phyloP scores from a whole-genome alignment of 37 sponge, comb jelly and placozoan species.

The Aphrocallistes beatrix region DNA sequence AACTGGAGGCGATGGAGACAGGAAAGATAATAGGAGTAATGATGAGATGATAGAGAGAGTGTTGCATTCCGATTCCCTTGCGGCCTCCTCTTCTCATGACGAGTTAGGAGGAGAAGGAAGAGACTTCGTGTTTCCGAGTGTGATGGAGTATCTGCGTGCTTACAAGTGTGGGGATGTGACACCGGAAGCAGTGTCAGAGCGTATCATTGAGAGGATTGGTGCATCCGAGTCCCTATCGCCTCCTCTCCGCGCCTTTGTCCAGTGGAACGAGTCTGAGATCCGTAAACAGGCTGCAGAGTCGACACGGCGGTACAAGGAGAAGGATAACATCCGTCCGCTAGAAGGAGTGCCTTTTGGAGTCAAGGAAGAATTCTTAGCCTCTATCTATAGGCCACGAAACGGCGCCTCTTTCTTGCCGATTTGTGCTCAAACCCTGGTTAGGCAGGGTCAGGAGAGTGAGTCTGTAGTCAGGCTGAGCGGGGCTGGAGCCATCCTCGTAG shows the following conservation, averaged over 20 bases:
- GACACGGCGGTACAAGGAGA: conserved; percentile 54
- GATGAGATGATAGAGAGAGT: background rate
- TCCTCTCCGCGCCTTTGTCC: conserved; percentile 56
- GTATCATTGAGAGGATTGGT: conserved; percentile 34
- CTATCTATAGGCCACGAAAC: conserved; percentile 29
- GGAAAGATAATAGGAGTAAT: background rate
- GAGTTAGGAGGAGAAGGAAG: background rate
- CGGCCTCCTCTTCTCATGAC: no score
- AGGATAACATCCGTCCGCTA: conserved; percentile 50
- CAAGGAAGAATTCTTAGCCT: conserved; percentile 59
- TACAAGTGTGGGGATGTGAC: background rate
- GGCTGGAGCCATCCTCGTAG: conserved; percentile 72
- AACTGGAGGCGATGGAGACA: background rate
- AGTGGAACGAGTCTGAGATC: conserved; percentile 31
- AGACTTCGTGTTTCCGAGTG: background rate
- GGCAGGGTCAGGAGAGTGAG: conserved; percentile 23
- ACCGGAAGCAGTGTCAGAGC: background rate
- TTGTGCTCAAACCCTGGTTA: background rate
- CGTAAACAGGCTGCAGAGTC: conserved; percentile 58
- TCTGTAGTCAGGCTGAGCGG: conserved; percentile 42
- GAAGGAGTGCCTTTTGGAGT: conserved; percentile 82
- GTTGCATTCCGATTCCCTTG: no score
- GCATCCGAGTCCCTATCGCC: conserved; percentile 28
- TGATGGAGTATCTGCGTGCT: background rate
- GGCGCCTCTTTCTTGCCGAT: conserved; percentile 33